Base-by-base conservation (phyloP, 2,888 invertebrate species). In the Nemotelus nigrinus region DNA sequence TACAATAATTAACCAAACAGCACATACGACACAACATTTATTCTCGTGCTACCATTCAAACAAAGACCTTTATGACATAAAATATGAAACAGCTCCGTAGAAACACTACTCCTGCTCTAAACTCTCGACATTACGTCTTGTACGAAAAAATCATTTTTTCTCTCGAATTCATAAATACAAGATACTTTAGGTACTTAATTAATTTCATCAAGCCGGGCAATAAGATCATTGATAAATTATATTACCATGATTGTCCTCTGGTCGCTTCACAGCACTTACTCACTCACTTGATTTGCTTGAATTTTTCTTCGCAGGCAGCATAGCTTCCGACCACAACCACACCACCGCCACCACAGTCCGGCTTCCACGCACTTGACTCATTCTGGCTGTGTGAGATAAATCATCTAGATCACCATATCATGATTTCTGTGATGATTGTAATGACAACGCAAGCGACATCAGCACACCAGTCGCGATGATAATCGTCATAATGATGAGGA, bases 151-250 rank as follows among this genome's bases (percentile, higher is more conserved):
- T 25, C 25, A 25, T 25, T 25, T 25, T 60, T 53, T 70, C 43
- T 70, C 55, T 43, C 25, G 70, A 53, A 70, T 55, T 70, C 70
- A 55, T 70, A 70, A 70, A 70, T 70, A 70, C 70, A 70, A 41
- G 47, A 47, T 70, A 70, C 43, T 58, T 72, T 74, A 74, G 53
- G 74, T 74, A 48, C 63, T 60, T 63, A 74, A 74, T 74, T 74
- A 74, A 74, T 74, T 74, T 74, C 74, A 48, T 74, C 45, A 74
- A 72, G 71, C 71, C 39, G 63, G 8, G 41, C 74, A 41, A 60
- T 43, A 70, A 70, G 53, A 70, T 70, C 55, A 53, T 43, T 70
- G 70, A 70, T 70, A 47, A 70, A 70, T 70, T 70, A 43, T 47
- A 70, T 53, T 70, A 39, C 43, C 7, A 53, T 44, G 25, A 58